Conservation (phyloP, 2,113 vertebrate species). For the Echinops telfairi region DNA sequence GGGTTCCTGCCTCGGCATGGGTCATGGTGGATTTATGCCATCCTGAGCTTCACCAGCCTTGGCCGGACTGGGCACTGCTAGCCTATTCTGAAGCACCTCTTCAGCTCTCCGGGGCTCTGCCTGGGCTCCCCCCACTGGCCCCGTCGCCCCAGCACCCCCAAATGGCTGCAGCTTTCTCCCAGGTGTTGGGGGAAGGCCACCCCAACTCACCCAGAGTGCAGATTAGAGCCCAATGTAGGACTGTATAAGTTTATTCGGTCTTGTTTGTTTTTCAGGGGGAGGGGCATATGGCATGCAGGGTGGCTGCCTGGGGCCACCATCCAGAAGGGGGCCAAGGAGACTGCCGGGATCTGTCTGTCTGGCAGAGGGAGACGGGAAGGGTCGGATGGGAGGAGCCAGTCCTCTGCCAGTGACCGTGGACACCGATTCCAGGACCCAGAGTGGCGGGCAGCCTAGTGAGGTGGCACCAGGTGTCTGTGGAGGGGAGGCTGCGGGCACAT, state of each 20-base stretch:
- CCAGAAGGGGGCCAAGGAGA: background rate
- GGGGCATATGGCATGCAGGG: background rate
- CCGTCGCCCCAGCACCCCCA: background rate
- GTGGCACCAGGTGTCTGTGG: slow-evolving; percentile 11
- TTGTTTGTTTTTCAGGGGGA: background rate
- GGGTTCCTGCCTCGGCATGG: background rate
- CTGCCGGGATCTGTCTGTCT: background rate
- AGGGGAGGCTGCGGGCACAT: slow-evolving; percentile 75
- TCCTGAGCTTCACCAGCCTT: background rate
- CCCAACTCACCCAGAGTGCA: background rate
- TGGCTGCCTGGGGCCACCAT: background rate
- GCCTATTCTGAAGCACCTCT: slow-evolving; percentile 55
- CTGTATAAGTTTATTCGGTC: slow-evolving; percentile 58
- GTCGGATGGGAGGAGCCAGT: background rate
- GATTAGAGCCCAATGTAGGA: background rate
- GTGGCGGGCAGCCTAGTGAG: slow-evolving; percentile 61
- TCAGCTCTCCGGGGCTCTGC: background rate
- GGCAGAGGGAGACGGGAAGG: background rate
- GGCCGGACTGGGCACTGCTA: background rate
- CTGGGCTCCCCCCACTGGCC: background rate
- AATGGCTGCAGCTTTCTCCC: background rate
- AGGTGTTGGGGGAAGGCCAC: background rate
- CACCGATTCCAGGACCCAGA: slow-evolving; percentile 52
- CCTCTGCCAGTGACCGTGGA: slow-evolving; percentile 55
- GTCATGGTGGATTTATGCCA: slow-evolving; percentile 12